Evolutionary conservation across 2,797 vertebrate genomes (phyloP), one percentile per base, ranked within the genome.

Genomic region (Mormyrops attenuatus): DNA sequence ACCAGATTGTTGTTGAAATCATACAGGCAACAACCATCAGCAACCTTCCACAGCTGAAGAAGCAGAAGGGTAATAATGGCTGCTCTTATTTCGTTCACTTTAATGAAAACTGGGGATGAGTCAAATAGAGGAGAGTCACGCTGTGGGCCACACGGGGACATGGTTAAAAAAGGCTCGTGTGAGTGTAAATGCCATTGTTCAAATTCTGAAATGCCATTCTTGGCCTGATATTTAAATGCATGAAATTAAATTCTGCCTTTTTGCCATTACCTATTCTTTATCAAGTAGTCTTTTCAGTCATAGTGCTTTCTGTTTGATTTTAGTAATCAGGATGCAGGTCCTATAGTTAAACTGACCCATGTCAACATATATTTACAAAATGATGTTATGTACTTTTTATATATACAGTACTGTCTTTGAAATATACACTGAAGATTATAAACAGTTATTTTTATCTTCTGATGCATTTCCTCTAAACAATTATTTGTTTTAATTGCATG

Each of bases 1-100:
- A 99, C 96, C 98, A 99, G 93, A 99, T 99, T 92, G 98, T 99
- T 93, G 97, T 99, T 91, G 98, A 99, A 95, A 99, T 99, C 91
- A 97, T 99, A 94, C 98, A 99, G 91, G 98, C 98, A 91, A 99
- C 98, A 77, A 99, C 98, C 89, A 98, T 99, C 95, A 98, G 97
- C 96, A 99, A 96, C 93, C 96, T 99, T 93, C 98, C 98, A 88
- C 98, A 99, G 92, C 95, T 98, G 93, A 99, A 99, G 95, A 97
- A 97, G 89, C 97, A 99, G 94, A 99, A 98, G 96, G 98, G 98
- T 99, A 96, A 95, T 96, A 26, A 52, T n/a, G 1, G 6, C 49
- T 50, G 82, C 47, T 50, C 9, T 5, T 34, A 34, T 22, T 17
- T 38, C 7, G 11, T 87, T 57, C 6, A 55, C 38, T 87, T 20